Percentiles rank a stretch among this genome's conserved stretches.
phyloP scores from a whole-genome alignment of 2,888 invertebrate genomes.

The Gortyna flavago region DNA sequence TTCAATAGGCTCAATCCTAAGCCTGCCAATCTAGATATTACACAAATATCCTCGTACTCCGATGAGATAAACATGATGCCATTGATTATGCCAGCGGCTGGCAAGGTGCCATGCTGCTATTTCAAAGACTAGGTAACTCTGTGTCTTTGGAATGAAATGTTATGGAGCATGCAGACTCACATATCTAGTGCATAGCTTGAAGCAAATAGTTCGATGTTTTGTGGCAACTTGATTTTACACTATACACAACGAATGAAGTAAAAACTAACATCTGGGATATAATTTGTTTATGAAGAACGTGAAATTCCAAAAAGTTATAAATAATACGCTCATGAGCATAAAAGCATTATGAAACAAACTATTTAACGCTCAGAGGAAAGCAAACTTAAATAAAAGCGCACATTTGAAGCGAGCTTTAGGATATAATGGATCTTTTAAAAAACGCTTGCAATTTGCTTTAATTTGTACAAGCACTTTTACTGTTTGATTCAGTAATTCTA shows the following conservation, averaged over 20 bases:
- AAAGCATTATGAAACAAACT: not conserved
- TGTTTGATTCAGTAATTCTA: constrained; percentile 38
- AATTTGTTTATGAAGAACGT: not conserved
- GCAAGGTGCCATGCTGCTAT: constrained; percentile 56
- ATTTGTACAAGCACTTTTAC: constrained; percentile 11
- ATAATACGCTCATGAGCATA: not conserved
- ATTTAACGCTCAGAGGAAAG: not conserved
- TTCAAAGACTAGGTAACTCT: constrained; percentile 52
- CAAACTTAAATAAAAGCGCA: not conserved
- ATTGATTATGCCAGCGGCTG: constrained; percentile 51
- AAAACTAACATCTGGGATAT: not conserved
- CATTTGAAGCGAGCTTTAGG: not conserved
- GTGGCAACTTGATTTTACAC: not conserved
- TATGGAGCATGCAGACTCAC: constrained; percentile 2
- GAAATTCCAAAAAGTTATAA: no score
- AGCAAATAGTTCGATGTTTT: not conserved
- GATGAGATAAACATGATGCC: constrained; percentile 52
- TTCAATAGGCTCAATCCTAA: constrained; percentile 21
- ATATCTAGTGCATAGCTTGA: not conserved
- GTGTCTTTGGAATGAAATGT: constrained; percentile 45
- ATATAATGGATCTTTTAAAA: not conserved
- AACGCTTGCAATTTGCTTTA: not conserved
- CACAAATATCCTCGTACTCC: constrained; percentile 41
- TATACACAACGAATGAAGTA: not conserved
- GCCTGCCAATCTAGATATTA: constrained; percentile 50